Base-by-base conservation (phyloP, 1,140 invertebrate genomes). In the Scaptomyza montana region DNA sequence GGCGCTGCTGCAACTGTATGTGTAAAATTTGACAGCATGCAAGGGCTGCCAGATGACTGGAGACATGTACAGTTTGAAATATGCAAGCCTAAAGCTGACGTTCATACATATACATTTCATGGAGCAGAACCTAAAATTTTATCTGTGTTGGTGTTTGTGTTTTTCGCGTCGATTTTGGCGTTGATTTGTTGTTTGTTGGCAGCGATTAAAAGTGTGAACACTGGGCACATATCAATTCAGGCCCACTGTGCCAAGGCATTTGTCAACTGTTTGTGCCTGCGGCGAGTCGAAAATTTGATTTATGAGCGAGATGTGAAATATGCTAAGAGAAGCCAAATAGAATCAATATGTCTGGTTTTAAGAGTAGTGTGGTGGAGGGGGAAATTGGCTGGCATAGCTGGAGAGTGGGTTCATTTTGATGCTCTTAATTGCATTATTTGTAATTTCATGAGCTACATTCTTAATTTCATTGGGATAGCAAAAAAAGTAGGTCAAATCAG, bases 231-330 rank as follows among this genome's bases (percentile, higher is more conserved):
- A n/a, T 36, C 60, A 51, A 68, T 62, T 39, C 55, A 74, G 65
- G 61, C 65, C 74, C 53, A 59, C 69, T 25, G 39, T 33, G 25
- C 43, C 21, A 19, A 41, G 25, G 60, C 71, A 77, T 77, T 74
- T 74, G 75, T 74, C 75, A 78, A 74, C 75, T 73, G 72, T 56
- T 75, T 74, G 75, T n/a, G 43, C 25, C 53, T 77, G 64, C 45
- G 74, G 71, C 57, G 41, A 41, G 51, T 46, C 72, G 51, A 75
- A 75, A 75, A 78, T 66, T 62, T 78, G 75, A 78, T 78, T 78
- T 78, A 78, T 78, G 75, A 74, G 75, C 47, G 49, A 50, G 45
- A 43, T 55, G 50, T 61, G 61, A 45, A 55, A 63, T 63, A 55
- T 54, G 41, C 73, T 45, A 41, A 75, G 60, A 57, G 47, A 62